These are phyloP conservation scores for Pelobates cultripes DNA, from an alignment of 2,797 vertebrate genomes.

Conservation along the genomic window DNA sequence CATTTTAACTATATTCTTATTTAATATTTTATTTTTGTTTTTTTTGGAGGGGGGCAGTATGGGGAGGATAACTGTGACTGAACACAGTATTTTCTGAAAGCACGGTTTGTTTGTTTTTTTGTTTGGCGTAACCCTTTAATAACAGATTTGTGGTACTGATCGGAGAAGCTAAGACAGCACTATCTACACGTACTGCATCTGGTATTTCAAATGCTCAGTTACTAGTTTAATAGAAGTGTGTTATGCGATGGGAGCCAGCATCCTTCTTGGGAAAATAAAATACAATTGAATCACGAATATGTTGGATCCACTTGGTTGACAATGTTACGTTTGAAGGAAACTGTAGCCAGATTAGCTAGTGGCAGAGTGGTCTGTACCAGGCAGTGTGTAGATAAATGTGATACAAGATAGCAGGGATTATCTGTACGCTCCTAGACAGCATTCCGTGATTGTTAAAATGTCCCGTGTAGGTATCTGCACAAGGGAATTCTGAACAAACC, in stretches of 20 bases:
- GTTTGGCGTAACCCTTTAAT: too few species aligned
- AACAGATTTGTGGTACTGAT: conserved; percentile 10
- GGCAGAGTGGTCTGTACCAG: not conserved
- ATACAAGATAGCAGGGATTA: not conserved
- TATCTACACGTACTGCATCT: conserved; percentile 30
- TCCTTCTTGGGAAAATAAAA: conserved; percentile 23
- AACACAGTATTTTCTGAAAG: too few species aligned
- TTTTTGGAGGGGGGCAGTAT: too few species aligned
- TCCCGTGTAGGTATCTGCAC: too few species aligned
- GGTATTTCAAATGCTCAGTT: conserved; percentile 36
- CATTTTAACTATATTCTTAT: too few species aligned
- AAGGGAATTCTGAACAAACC: too few species aligned
- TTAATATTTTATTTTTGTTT: too few species aligned
- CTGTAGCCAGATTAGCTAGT: not conserved
- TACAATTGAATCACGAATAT: conserved; percentile 19
- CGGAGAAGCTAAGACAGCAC: not conserved
- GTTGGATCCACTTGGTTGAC: conserved; percentile 16
- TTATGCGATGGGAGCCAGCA: not conserved
- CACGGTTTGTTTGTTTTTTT: too few species aligned
- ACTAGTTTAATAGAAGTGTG: conserved; percentile 36
- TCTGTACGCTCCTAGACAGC: too few species aligned
- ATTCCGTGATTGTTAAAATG: too few species aligned
- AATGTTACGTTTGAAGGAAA: conserved; percentile 9
- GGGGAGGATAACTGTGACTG: too few species aligned
- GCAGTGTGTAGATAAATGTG: not conserved